A percentile compares a stretch with the other conserved stretches of the same genome.
Conservation (phyloP, 2,888 invertebrate species). For the Mythimna vitellina region DNA sequence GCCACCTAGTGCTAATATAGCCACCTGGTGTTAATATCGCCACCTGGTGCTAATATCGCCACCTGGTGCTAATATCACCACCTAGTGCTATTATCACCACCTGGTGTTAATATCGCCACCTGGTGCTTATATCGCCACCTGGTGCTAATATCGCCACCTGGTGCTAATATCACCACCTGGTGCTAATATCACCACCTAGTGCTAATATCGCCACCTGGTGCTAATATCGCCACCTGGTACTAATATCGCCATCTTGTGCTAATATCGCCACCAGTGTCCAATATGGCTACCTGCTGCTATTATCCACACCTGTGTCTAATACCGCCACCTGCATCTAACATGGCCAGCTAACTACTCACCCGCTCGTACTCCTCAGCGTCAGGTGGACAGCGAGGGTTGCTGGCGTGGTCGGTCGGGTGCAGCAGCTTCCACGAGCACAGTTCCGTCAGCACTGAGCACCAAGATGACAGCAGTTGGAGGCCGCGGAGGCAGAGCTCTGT, state of each 20-base stretch:
- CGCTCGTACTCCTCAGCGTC: slow-evolving; percentile 99
- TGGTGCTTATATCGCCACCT: too few relatives aligned
- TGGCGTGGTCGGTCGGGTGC: slow-evolving; percentile 99
- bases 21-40: not conserved
- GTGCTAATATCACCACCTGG: too few relatives aligned
- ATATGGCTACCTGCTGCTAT: too few relatives aligned
- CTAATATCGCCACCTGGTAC: not conserved
- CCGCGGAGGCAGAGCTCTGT: slow-evolving; percentile 97
- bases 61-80: not conserved
- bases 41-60: not conserved
- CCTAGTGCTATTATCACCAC: too few relatives aligned
- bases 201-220: not conserved
- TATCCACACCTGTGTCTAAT: not conserved
- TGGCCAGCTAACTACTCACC: slow-evolving; percentile 83
- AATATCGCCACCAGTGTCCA: not conserved
- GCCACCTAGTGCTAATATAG: too few relatives aligned
- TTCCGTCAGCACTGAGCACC: slow-evolving; percentile 99
- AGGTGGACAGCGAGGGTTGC: slow-evolving; percentile 97
- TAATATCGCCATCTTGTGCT: not conserved
- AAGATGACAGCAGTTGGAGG: slow-evolving; percentile 97
- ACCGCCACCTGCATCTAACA: not conserved
- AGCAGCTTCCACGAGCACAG: slow-evolving; percentile 99
- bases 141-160: too few relatives aligned
- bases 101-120: too few relatives aligned
- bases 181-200: too few relatives aligned